phyloP scores from a whole-genome alignment of 1,140 invertebrate species.

The Grapholita molesta region DNA sequence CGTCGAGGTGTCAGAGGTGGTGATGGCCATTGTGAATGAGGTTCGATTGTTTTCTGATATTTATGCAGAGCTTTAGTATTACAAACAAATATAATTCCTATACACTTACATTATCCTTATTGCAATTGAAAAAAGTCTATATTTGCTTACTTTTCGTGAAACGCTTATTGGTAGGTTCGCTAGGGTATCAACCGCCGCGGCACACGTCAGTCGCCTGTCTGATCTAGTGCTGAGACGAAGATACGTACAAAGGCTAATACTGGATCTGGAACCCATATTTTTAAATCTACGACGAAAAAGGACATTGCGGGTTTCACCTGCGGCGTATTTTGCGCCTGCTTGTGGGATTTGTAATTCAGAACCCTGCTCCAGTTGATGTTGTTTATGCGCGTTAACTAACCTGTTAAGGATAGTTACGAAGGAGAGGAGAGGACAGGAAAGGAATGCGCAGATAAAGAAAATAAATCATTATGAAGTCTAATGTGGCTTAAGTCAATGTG shows the following conservation, averaged over 20 bases:
- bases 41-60: neutral
- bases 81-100: neutral
- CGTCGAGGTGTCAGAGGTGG: conserved; percentile 14
- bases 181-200: neutral
- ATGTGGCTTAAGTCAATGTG: no score
- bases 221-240: neutral
- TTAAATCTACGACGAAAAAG: conserved; percentile 14
- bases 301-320: conserved; percentile 15
- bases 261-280: neutral
- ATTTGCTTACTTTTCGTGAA: neutral
- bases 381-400: conserved; percentile 15
- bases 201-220: neutral
- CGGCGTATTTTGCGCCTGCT: neutral
- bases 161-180: neutral
- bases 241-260: conserved; percentile 7
- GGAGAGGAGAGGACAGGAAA: neutral
- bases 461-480: no score
- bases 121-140: neutral
- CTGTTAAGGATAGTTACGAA: conserved; percentile 1
- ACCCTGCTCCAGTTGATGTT: conserved; percentile 8
- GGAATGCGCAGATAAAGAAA: neutral
- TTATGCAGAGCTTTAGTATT: neutral
- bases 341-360: conserved; percentile 12
- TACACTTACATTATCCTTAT: neutral
- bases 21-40: conserved; percentile 5